Base-by-base conservation (phyloP, 30 jellyfish, hydroid and myxozoan species). In the Mastigias papua region DNA sequence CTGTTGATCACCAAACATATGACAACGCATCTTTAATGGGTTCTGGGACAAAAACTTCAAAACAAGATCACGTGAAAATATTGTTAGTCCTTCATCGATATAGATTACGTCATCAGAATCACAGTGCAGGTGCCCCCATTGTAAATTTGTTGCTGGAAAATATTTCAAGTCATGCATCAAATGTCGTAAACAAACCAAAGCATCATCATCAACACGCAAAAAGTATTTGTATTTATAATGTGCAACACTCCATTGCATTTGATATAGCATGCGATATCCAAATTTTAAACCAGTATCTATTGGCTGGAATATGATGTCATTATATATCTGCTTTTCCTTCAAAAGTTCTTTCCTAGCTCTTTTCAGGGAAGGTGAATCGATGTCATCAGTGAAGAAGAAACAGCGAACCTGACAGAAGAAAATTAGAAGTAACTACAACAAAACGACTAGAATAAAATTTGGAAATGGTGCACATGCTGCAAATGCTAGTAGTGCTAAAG, bases 171-270 rank as follows among this genome's bases (percentile, higher is more conserved):
- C 92, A 48, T 82, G 85, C 69, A 90, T 58, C 54, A 90, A 57
- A 54, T 74, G 97, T 64, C 82, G 76, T 60, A 90, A 49, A 71
- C 97, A 90, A 0, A 90, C 79, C 82, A 90, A 35, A 0, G 80
- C 88, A 69, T 90, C 97, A 68, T 90, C 97, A 69, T 90, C 97
- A 2, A 90, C 94, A 3, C 97, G 94, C 34, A 90, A 72, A 15
- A 90, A 34, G 76, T 69, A 90, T 63, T 83, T 66, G 60, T 82
- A 90, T 16, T 74, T 48, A 48, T 73, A 90, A 57, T 77, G 89
- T 15, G 97, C 90, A 68, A 82, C 73, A 23, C 94, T 93, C 97
- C 97, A 90, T 46, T 90, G 97, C 82, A 90, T 61, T 57, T 78
- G 92, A 32, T 82, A 90, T 17, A 90, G 72, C 29, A 90, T 48